Evolutionary conservation across 2,888 invertebrate genomes (phyloP), one percentile per base, ranked within the genome.

Genomic region (Trileptium ribeirensis): DNA sequence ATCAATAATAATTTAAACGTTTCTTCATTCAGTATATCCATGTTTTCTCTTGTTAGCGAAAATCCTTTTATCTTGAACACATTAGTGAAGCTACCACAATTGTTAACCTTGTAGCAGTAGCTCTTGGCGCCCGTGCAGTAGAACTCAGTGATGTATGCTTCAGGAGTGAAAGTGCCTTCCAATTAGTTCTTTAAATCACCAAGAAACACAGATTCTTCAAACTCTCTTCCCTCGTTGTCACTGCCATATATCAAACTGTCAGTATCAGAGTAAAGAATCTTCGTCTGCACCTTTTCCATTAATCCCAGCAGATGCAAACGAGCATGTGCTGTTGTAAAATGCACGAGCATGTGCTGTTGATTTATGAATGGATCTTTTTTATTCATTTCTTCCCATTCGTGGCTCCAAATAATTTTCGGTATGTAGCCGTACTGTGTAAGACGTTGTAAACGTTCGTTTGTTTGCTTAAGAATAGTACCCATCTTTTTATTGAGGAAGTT

Each of bases 391-490:
- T 82, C 78, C 34, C 84, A 86, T 2, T 85, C 83, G 39, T 85
- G 84, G 74, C 85, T 86, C 86, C 86, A 86, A 8, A 82, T 84
- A 24, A 70, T 82, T 0, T 81, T 74, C 29, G 84, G 83, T 0
- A 64, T 80, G 40, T 82, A 85, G 0, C 85, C 85, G 33, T 51
- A n/a, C 78, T 70, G 0, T 8, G 37, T 3, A 8, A 70, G 70
- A 33, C 36, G 15, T 70, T 36, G 8, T 33, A 70, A 8, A 19
- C 31, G 8, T 8, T n/a, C 8, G 15, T 33, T 70, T 15, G 70
- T 70, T 8, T 8, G 15, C 8, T 8, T 70, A 19, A 31, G 8
- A 15, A 70, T 8, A 70, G 8, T 36, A 33, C 8, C 15, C 8
- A 29, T 8, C 36, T 31, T 33, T 19, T 31, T 19, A 8, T 8